Conservation (phyloP, 2,797 vertebrate species). For the Valencia hispanica region DNA sequence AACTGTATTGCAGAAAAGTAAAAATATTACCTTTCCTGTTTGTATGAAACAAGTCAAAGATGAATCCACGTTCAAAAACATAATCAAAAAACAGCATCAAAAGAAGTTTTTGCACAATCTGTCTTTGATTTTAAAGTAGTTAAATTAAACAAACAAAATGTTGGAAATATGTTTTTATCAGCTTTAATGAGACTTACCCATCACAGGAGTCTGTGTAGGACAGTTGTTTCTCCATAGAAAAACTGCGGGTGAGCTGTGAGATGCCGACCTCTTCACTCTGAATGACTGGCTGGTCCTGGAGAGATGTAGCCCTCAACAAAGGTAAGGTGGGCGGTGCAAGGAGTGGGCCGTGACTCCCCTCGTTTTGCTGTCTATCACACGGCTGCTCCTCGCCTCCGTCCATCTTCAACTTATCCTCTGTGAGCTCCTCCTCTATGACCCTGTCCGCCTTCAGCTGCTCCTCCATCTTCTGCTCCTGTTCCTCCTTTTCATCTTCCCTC, state of each 20-base stretch:
- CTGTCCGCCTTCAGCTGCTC: constrained; percentile 42
- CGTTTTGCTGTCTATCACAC: constrained; percentile 40
- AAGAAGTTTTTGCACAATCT: background rate
- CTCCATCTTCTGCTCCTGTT: constrained; percentile 19
- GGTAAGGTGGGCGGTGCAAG: constrained; percentile 74
- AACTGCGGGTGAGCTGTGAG: constrained; percentile 74
- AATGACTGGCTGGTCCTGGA: constrained; percentile 79
- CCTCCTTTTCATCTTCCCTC: constrained; percentile 70
- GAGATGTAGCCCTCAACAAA: constrained; percentile 81
- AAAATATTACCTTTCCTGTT: background rate
- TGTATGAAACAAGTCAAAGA: background rate
- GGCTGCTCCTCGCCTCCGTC: constrained; percentile 54
- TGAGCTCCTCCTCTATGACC: constrained; percentile 43
- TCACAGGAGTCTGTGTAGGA: constrained; percentile 64
- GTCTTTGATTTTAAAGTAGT: background rate
- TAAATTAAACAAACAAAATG: background rate
- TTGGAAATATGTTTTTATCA: background rate
- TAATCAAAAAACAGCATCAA: background rate
- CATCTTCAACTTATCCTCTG: constrained; percentile 53
- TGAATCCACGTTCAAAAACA: background rate
- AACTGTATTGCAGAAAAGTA: background rate
- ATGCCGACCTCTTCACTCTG: constrained; percentile 53
- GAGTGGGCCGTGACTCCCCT: constrained; percentile 47
- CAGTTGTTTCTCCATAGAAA: constrained; percentile 77
- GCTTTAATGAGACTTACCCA: constrained; percentile 56